phyloP scores from a whole-genome alignment of 2,113 vertebrate genomes.

The Tyrannus savana region DNA sequence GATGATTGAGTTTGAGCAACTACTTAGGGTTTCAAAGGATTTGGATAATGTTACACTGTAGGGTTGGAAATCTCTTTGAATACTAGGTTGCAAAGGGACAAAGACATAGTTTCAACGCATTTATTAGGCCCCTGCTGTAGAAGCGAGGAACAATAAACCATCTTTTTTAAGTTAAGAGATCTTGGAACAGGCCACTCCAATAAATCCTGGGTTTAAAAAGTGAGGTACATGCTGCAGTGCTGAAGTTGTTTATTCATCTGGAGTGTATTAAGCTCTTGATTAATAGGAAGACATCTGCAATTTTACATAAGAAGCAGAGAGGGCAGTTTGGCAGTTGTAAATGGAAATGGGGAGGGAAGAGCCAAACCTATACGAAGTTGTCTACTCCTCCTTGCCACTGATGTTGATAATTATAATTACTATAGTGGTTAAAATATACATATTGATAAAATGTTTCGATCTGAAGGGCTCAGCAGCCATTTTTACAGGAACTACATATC shows the following conservation, averaged over 20 bases:
- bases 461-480: not conserved
- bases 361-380: constrained; percentile 68
- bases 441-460: not conserved
- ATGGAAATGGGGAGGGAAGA: constrained; percentile 74
- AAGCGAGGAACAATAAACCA: constrained; percentile 70
- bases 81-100: constrained; percentile 53
- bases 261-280: constrained; percentile 94
- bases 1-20: constrained; percentile 65
- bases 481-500: not conserved
- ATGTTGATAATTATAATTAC: constrained; percentile 70
- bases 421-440: not conserved
- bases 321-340: constrained; percentile 75
- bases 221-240: constrained; percentile 72
- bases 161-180: constrained; percentile 85
- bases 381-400: constrained; percentile 60
- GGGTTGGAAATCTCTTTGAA: constrained; percentile 70
- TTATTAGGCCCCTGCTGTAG: constrained; percentile 78
- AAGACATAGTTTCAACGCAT: constrained; percentile 59
- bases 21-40: constrained; percentile 74
- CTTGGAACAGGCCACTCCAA: constrained; percentile 73
- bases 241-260: constrained; percentile 97
- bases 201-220: constrained; percentile 79
- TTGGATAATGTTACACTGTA: constrained; percentile 65
- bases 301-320: constrained; percentile 81
- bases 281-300: constrained; percentile 91